Base-by-base conservation (phyloP, 2,113 vertebrate species). In the Trochalopteron elliotii region DNA sequence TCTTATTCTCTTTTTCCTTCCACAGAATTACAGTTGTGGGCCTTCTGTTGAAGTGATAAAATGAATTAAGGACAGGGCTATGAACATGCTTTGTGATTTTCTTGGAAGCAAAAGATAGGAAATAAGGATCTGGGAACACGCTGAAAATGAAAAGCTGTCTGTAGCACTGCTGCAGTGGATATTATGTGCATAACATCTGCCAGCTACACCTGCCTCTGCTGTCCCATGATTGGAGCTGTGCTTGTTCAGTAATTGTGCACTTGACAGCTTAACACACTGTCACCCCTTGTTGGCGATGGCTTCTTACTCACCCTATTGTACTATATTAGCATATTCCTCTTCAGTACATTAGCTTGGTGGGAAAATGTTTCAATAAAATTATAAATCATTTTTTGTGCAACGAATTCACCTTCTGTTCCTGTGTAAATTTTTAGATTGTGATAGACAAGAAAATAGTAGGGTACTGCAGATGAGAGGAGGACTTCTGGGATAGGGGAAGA, bases 161-260 rank as follows among this genome's bases (percentile, higher is more conserved):
- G 17, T 74, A 70, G 76, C 33, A 45, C 10, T 70, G 59, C 64
- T 74, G 64, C 50, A 6, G 14, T 52, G 60, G 65, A 13, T 87
- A 59, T 45, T 82, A 61, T 37, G 17, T 78, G 44, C 42, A 35
- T 83, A 69, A 39, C 91, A 95, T 89, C 91, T 93, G 88, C 83
- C 55, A 80, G 60, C 79, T 89, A 63, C 93, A 92, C 89, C 94
- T 97, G 89, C 89, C 42, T 74, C 64, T 9, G 8, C 89, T 56
- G 87, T 78, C 52, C 49, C 1, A 1, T 63, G 91, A 87, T 81
- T 77, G 68, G 42, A 89, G 60, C 64, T 67, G 45, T 77, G 55
- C 79, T 92, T 64, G 56, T 93, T 90, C 13, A 90, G 50, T 90
- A 87, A 90, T 84, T 91, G 72, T 63, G 60, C 70, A 59, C 89